Percentiles rank a stretch among this genome's conserved stretches.
Conservation (phyloP, 2,113 vertebrate species). For the Clupea harengus region DNA sequence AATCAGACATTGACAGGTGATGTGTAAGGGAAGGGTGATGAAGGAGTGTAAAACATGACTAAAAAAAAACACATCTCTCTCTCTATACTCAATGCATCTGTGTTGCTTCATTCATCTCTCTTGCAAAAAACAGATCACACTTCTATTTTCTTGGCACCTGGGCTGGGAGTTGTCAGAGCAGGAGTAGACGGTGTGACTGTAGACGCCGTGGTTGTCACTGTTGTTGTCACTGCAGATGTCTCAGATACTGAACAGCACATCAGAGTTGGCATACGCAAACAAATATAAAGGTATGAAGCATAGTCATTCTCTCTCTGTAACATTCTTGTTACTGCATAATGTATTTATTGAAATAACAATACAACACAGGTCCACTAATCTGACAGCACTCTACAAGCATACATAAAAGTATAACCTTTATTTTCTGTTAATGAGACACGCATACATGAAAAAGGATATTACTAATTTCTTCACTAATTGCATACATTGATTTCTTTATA, state of each 20-base stretch:
- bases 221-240: not conserved
- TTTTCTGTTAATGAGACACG: too few species aligned
- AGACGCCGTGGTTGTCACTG: not conserved
- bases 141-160: not conserved
- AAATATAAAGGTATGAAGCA: not conserved
- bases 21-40: not conserved
- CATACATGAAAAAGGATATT: too few species aligned
- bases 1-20: not conserved
- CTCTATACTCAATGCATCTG: not conserved
- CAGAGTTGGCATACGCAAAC: not conserved
- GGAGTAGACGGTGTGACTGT: not conserved
- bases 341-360: too few species aligned
- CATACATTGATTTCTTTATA: too few species aligned
- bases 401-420: too few species aligned
- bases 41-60: not conserved
- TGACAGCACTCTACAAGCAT: too few species aligned
- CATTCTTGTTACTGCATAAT: too few species aligned
- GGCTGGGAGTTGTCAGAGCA: not conserved
- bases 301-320: too few species aligned
- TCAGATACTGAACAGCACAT: not conserved
- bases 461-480: too few species aligned
- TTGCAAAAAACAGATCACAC: not conserved
- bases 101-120: not conserved
- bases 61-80: not conserved
- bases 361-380: too few species aligned